Evolutionary conservation across 2,113 vertebrate genomes (phyloP).

Genomic region (Lates calcarifer): DNA sequence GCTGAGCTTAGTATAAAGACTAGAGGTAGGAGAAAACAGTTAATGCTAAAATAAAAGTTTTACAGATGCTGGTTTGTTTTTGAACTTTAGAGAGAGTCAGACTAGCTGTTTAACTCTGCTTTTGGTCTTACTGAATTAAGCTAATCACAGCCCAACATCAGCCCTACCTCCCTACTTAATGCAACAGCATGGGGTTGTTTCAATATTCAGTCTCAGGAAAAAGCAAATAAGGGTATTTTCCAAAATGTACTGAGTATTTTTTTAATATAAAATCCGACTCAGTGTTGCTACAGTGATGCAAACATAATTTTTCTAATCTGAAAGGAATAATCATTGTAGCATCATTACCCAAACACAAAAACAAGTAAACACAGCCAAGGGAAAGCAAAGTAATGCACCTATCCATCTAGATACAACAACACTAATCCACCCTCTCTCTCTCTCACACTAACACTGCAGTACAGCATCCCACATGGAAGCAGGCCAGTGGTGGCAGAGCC

Average conservation of each 20-base stretch:
- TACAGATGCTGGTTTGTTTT: neutral
- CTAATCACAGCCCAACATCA: neutral
- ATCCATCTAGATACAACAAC: constrained; percentile 33
- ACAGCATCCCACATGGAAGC: constrained; percentile 34
- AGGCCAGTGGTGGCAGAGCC: constrained; percentile 30
- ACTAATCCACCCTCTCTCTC: constrained; percentile 32
- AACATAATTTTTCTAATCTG: neutral
- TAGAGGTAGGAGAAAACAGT: neutral
- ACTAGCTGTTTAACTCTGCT: neutral
- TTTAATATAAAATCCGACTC: neutral
- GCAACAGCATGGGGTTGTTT: neutral
- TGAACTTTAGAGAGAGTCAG: too few relatives aligned
- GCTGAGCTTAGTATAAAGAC: neutral
- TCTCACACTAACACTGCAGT: constrained; percentile 17
- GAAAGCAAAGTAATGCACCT: constrained; percentile 16
- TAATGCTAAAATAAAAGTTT: too few relatives aligned
- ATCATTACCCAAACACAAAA: neutral
- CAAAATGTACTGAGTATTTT: neutral
- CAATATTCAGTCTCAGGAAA: neutral
- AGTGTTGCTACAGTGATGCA: constrained; percentile 1
- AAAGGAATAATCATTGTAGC: constrained; percentile 31
- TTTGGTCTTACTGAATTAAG: neutral
- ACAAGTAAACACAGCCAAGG: constrained; percentile 2
- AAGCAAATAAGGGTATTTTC: neutral
- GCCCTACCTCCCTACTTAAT: too few relatives aligned